Conservation (phyloP, 1,140 invertebrate genomes). For the Coenobita brevimanus region DNA sequence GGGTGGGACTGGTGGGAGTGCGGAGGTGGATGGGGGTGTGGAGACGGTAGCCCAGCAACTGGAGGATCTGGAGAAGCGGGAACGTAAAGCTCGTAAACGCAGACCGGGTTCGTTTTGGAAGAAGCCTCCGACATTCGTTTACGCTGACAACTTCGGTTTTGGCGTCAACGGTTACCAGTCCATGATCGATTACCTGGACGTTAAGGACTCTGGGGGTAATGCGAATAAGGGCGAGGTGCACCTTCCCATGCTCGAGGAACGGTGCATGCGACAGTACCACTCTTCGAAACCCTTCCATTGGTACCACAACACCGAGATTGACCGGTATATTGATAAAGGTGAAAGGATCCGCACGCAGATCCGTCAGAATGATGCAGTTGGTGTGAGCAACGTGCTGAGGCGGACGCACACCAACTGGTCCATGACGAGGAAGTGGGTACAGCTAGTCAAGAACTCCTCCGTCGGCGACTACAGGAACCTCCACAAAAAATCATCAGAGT, state of each 20-base stretch:
- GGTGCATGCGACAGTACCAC: constrained; percentile 78
- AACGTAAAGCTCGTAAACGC: constrained; percentile 70
- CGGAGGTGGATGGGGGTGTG: background rate
- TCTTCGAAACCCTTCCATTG: constrained; percentile 70
- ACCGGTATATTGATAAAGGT: constrained; percentile 63
- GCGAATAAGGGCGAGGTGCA: constrained; percentile 74
- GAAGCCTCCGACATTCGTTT: constrained; percentile 80
- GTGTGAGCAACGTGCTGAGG: constrained; percentile 61
- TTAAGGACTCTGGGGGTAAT: constrained; percentile 74
- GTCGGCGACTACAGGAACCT: constrained; percentile 59
- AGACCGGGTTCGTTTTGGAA: constrained; percentile 66
- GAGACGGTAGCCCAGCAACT: constrained; percentile 32
- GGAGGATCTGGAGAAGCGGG: constrained; percentile 44
- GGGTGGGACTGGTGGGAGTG: background rate
- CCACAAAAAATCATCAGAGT: constrained; percentile 27
- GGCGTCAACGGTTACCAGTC: constrained; percentile 88
- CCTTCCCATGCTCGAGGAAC: constrained; percentile 84
- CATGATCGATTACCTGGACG: constrained; percentile 86
- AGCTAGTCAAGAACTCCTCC: constrained; percentile 63
- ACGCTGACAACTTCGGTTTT: constrained; percentile 86
- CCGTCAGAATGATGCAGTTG: constrained; percentile 65
- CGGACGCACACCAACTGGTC: constrained; percentile 69
- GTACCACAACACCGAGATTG: constrained; percentile 67
- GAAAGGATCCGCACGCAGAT: constrained; percentile 67
- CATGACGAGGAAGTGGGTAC: constrained; percentile 69